Evolutionary conservation across 2,113 vertebrate species (phyloP).

Genomic region (Orientallactaga bullata): DNA sequence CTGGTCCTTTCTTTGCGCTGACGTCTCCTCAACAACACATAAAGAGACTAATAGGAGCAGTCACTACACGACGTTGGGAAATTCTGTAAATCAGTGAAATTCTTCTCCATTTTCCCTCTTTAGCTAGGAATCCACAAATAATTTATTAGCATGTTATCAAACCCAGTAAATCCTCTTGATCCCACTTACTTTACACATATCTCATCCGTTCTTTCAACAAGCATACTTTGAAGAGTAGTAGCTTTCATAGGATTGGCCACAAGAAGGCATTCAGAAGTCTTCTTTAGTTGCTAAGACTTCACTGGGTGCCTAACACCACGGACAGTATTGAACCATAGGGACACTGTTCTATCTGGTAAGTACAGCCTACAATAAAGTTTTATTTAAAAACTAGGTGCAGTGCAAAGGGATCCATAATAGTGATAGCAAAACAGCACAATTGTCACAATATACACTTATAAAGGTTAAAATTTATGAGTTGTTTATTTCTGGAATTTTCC

Average conservation of each 20-base stretch:
- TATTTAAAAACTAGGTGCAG: not conserved
- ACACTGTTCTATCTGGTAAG: rapidly evolving
- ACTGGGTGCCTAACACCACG: not conserved
- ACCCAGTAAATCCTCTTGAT: not conserved
- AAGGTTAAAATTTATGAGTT: not conserved
- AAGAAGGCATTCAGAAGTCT: not conserved
- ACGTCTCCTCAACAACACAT: not conserved
- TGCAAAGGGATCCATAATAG: not conserved
- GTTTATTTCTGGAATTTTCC: not conserved
- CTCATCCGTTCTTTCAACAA: slow-evolving; percentile 11
- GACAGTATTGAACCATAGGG: not conserved
- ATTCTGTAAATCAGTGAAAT: slow-evolving; percentile 37
- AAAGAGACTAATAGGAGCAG: not conserved
- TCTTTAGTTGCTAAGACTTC: rapidly evolving
- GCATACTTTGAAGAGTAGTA: slow-evolving; percentile 24
- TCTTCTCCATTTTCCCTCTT: slow-evolving; percentile 5
- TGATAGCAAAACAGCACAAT: not conserved
- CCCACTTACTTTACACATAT: slow-evolving; percentile 44
- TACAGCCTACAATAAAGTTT: not conserved
- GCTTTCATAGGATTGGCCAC: slow-evolving; percentile 14
- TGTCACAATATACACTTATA: not conserved
- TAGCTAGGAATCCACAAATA: not conserved
- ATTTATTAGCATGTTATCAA: slow-evolving; percentile 43
- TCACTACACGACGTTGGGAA: not conserved
- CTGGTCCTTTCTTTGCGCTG: not conserved